Evolutionary conservation across 1,140 invertebrate genomes (phyloP).

Genomic region (Musca domestica): DNA sequence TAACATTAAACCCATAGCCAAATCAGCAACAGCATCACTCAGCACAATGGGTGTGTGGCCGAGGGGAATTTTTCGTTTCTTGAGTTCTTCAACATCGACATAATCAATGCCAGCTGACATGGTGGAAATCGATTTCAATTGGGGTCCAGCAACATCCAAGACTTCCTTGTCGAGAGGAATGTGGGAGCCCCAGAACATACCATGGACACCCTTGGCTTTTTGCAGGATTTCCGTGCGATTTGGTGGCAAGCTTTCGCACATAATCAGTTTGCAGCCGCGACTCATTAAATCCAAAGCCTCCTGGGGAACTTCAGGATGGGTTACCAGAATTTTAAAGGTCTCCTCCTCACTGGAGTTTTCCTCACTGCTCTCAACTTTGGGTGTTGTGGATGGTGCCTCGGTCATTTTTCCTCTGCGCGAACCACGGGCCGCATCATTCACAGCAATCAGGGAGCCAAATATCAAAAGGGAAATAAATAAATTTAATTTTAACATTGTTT

Average conservation of each 20-base stretch:
- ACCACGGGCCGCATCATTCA: background rate
- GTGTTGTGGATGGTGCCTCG: background rate
- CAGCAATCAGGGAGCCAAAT: background rate
- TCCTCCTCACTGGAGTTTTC: conserved; percentile 8
- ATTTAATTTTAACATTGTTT: conserved; percentile 15
- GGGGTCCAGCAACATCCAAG: conserved; percentile 67
- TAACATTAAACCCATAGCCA: conserved; percentile 64
- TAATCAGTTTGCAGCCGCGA: conserved; percentile 39
- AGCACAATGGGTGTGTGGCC: conserved; percentile 90
- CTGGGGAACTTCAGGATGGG: conserved; percentile 52
- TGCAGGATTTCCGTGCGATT: conserved; percentile 59
- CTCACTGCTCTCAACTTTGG: background rate
- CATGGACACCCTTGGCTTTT: conserved; percentile 64
- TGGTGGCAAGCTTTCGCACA: conserved; percentile 38
- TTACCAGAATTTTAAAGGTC: conserved; percentile 54
- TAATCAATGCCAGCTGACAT: conserved; percentile 88
- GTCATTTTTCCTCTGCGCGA: conserved; percentile 17
- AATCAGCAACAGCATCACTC: conserved; percentile 87
- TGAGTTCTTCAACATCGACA: conserved; percentile 69
- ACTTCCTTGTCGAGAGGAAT: conserved; percentile 73
- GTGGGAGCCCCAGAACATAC: conserved; percentile 66
- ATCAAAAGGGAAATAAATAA: background rate
- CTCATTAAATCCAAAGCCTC: conserved; percentile 53
- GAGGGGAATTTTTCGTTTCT: conserved; percentile 66
- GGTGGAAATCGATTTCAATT: conserved; percentile 80